These are phyloP conservation scores for Orchesellides sinensis DNA, from an alignment of 2,888 invertebrate species.

Conservation along the genomic window DNA sequence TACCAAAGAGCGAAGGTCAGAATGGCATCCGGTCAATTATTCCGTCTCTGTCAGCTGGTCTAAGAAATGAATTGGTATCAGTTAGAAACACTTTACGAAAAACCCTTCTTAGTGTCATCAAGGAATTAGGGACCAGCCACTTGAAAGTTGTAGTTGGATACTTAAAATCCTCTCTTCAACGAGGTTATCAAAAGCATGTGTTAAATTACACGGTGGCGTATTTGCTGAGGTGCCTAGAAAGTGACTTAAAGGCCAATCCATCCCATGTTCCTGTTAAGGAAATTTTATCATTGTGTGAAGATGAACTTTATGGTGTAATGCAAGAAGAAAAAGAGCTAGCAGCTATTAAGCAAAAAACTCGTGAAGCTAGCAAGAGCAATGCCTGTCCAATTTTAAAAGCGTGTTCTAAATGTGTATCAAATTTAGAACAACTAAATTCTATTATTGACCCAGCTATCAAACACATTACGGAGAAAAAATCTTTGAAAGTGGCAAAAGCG, in stretches of 20 bases:
- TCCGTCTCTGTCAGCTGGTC: conserved; percentile 65
- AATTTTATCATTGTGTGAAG: conserved; percentile 66
- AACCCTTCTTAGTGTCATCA: conserved; percentile 64
- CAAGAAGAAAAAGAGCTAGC: conserved; percentile 70
- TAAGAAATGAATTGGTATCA: conserved; percentile 63
- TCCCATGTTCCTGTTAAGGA: conserved; percentile 64
- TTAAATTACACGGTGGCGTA: conserved; percentile 67
- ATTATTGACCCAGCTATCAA: conserved; percentile 64
- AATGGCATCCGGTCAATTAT: conserved; percentile 69
- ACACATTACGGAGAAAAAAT: conserved; percentile 61
- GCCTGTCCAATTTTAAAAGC: conserved; percentile 65
- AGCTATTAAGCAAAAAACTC: conserved; percentile 67
- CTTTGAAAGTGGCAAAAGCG: conserved; percentile 64
- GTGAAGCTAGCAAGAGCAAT: conserved; percentile 69
- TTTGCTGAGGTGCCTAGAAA: conserved; percentile 61
- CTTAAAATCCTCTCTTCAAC: conserved; percentile 61
- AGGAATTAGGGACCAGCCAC: conserved; percentile 65
- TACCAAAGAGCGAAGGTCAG: conserved; percentile 62
- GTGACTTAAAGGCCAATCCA: conserved; percentile 55
- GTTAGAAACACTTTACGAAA: conserved; percentile 64
- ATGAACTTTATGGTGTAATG: conserved; percentile 70
- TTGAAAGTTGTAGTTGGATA: conserved; percentile 61
- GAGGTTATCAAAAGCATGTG: conserved; percentile 71
- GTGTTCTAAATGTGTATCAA: conserved; percentile 61
- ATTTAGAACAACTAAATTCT: conserved; percentile 32